Evolutionary conservation across 2,113 vertebrate genomes (phyloP).

Genomic region (Accipiter cooperii): DNA sequence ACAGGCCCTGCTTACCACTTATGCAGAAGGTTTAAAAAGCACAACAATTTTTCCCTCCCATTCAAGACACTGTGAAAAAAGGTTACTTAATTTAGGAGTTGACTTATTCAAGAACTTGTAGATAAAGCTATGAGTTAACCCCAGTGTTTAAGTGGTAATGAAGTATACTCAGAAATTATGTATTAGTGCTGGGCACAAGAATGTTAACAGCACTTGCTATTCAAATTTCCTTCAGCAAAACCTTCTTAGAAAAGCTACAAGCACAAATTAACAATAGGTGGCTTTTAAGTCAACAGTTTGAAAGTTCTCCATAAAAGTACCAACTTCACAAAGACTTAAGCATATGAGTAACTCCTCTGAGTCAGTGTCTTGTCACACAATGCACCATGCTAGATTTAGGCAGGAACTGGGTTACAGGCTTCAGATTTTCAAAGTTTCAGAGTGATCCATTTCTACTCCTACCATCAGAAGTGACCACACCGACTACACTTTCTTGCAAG

Average conservation of each 20-base stretch:
- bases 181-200: neutral
- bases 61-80: neutral
- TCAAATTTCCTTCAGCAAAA: neutral
- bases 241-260: neutral
- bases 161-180: neutral
- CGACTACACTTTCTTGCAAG: neutral
- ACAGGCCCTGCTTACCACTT: neutral
- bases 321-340: neutral
- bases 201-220: neutral
- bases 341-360: constrained; percentile 43
- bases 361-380: constrained; percentile 30
- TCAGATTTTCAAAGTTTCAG: neutral
- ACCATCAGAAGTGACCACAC: neutral
- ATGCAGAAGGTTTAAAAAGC: neutral
- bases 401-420: constrained; percentile 9
- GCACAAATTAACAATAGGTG: neutral
- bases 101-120: neutral
- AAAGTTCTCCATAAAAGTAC: neutral
- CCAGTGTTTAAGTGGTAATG: neutral
- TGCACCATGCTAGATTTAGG: neutral
- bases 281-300: neutral
- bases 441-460: neutral
- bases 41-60: neutral
- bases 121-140: neutral
- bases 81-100: neutral